Evolutionary conservation across 2,797 vertebrate genomes (phyloP), one percentile per base, ranked within the genome.

Genomic region (Tenualosa thibaudeaui): DNA sequence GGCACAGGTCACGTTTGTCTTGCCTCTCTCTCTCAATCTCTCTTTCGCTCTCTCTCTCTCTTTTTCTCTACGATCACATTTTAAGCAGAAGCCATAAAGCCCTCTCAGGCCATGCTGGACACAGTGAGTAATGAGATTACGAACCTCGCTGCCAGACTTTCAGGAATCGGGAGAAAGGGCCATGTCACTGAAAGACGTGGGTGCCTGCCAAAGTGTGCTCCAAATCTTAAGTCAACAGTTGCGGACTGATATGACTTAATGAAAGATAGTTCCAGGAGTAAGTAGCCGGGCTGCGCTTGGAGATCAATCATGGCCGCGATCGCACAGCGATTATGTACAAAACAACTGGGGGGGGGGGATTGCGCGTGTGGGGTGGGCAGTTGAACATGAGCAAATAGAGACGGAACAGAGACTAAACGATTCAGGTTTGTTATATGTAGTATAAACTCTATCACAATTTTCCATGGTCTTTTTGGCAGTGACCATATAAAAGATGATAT

Each of bases 81-180:
- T 75, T 75, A 43, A 75, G 68, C 68, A 75, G 68, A 75, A 43
- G 68, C 68, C 68, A 75, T 75, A 75, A 75, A 75, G 19, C 68
- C 37, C 68, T 75, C 68, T 75, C 68, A 75, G 68, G 31, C 68
- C 68, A 75, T 31, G 31, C 68, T 75, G 68, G 68, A 75, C 68
- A 75, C 68, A 40, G 68, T 75, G 68, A 75, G 37, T 75, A 75
- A 75, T 75, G 84, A 87, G 87, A 50, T 87, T 84, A 60, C 85
- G 83, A 86, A 65, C 81, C 62, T 82, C 50, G 86, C 85, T 88
- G 84, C 88, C 88, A 86, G 84, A 82, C 84, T 86, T 87, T 86
- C 68, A 88, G 83, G 83, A 83, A 86, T 78, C 82, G 60, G 83
- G 87, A 82, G 31, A 26, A 75, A 75, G 31, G 87, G 86, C 68